Base-by-base conservation (phyloP, 2,888 invertebrate genomes). In the Conus canariensis region DNA sequence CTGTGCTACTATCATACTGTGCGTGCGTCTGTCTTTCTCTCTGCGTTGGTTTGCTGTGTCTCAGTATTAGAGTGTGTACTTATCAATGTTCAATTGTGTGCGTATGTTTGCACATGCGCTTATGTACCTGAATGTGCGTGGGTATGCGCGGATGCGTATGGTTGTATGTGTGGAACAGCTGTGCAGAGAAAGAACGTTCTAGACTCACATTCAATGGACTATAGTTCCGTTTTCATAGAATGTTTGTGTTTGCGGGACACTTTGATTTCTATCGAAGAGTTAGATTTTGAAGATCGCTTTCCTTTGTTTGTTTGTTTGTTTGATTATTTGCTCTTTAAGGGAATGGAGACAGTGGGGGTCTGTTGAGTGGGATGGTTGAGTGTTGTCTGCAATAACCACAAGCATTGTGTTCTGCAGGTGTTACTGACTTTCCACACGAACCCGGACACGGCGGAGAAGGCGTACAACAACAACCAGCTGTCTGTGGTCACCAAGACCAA, bases 401-500 rank as follows among this genome's bases (percentile, higher is more conserved):
- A 30, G 30, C 30, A 30, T 30, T 30, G 30, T 30, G 60, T 60
- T 0, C 19, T 56, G n/a, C 85, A 85, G 85, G 85, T 85, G 85
- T 59, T 85, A 60, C n/a, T 58, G 85, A 25, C 58, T 2, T 85
- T 60, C 85, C 10, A 85, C 85, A 85, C 85, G 3, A 25, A 10
- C 9, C 60, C 85, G n/a, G 60, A 85, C 59, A 85, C 60, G 8
- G 12, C 45, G 60, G 59, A 25, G 60, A 85, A 59, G 59, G 59
- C 59, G 60, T 45, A 3, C 45, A n/a, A 70, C 19, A 59, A 86
- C 12, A 14, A 80, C 6, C 45, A 30, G 19, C 58, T 91, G 19
- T 30, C 19, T 4, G n/a, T 91, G 45, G 8, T 19, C 25, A 91
- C 90, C 25, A 88, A 59, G 59, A 86, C 88, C 56, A 60, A 10